These are phyloP conservation scores for Megatriorchis doriae DNA, from an alignment of 2,113 vertebrate species.

Conservation along the genomic window DNA sequence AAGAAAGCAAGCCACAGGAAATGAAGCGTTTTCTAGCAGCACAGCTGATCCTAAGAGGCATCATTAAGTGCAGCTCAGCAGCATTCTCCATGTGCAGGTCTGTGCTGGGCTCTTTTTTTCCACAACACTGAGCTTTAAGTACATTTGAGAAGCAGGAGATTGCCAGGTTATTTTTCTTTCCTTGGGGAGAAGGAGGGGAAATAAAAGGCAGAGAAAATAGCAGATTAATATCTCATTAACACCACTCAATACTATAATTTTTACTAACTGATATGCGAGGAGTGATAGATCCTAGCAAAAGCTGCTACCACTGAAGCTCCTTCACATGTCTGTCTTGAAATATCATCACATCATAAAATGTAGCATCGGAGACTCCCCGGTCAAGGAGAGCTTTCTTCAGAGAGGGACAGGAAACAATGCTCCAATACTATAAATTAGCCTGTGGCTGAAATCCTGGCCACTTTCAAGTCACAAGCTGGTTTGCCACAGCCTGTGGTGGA, in stretches of 20 bases:
- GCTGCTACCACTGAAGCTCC: background rate
- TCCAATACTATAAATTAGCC: background rate
- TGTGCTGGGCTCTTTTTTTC: slow-evolving; percentile 11
- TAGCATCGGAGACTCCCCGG: background rate
- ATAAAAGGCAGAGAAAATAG: background rate
- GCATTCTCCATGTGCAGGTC: slow-evolving; percentile 44
- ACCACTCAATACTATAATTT: background rate
- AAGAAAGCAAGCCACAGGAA: slow-evolving; percentile 76
- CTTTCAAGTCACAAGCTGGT: background rate
- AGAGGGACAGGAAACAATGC: background rate
- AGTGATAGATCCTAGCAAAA: background rate
- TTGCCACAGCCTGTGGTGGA: background rate
- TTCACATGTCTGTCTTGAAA: background rate
- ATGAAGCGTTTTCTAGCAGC: slow-evolving; percentile 72
- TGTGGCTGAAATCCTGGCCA: background rate
- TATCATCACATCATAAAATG: background rate
- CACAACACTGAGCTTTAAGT: slow-evolving; percentile 53
- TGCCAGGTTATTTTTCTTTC: slow-evolving; percentile 34
- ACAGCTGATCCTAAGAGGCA: slow-evolving; percentile 76
- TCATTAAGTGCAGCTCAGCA: slow-evolving; percentile 76
- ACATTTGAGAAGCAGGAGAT: slow-evolving; percentile 59
- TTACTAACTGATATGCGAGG: background rate
- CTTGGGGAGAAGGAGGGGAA: background rate
- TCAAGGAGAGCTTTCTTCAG: background rate
- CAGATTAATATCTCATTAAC: slow-evolving; percentile 4